These are phyloP conservation scores for Atractosteus spatula DNA, from an alignment of 2,113 vertebrate genomes.

Conservation along the genomic window DNA sequence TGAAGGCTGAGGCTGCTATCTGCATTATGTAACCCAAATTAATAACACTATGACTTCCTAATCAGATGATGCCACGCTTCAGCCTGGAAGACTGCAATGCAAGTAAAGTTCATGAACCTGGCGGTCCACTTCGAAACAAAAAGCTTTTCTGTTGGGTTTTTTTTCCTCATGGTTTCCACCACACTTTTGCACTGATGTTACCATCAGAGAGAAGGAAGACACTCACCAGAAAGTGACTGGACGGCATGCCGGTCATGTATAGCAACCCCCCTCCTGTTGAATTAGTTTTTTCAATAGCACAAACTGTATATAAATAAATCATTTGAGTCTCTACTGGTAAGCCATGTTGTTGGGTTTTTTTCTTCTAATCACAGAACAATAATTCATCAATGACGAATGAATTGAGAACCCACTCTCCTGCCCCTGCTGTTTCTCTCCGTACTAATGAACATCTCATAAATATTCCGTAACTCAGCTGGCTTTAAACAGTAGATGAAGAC, in stretches of 20 bases:
- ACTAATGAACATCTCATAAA: slow-evolving; percentile 14
- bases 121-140: slow-evolving; percentile 24
- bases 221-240: slow-evolving; percentile 8
- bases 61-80: slow-evolving; percentile 42
- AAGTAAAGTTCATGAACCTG: slow-evolving; percentile 35
- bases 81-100: slow-evolving; percentile 38
- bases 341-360: background rate
- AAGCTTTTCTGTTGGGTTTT: slow-evolving; percentile 4
- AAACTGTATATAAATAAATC: background rate
- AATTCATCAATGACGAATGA: background rate
- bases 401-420: background rate
- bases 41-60: slow-evolving; percentile 45
- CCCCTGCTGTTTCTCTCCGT: slow-evolving; percentile 3
- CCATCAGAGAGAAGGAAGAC: background rate
- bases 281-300: background rate
- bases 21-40: slow-evolving; percentile 36
- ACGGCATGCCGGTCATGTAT: slow-evolving; percentile 33
- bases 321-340: background rate
- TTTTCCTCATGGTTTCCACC: slow-evolving; percentile 5
- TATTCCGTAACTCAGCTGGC: slow-evolving; percentile 8
- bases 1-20: slow-evolving; percentile 46
- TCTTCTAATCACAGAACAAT: background rate
- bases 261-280: slow-evolving; percentile 1
- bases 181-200: slow-evolving; percentile 22
- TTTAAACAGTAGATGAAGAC: background rate